Conservation (phyloP, 2,888 invertebrate species). For the Drosophila meridionalis region DNA sequence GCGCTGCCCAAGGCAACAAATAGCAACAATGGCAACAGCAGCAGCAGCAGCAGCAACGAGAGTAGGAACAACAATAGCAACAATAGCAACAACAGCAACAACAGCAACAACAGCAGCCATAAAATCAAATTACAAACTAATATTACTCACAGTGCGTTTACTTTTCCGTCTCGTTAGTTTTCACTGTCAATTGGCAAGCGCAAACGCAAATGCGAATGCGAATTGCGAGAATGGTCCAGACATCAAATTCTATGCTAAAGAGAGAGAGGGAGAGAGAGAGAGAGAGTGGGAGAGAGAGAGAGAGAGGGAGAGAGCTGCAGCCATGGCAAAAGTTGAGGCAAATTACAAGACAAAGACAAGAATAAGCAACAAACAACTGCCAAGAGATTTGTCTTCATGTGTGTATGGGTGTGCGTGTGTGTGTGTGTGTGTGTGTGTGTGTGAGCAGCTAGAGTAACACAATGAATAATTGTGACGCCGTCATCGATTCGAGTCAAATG, state of each 20-base stretch:
- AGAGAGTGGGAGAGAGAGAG: slow-evolving; percentile 10
- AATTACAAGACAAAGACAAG: slow-evolving; percentile 57
- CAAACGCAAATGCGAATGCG: slow-evolving; percentile 36
- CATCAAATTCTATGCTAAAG: slow-evolving; percentile 45
- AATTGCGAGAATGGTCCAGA: slow-evolving; percentile 47
- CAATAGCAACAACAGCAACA: slow-evolving; percentile 6
- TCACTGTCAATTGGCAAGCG: slow-evolving; percentile 82
- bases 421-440: slow-evolving; percentile 13
- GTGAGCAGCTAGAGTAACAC: slow-evolving; percentile 35
- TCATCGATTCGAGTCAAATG: slow-evolving; percentile 76
- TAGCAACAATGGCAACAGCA: slow-evolving; percentile 3
- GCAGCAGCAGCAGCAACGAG: slow-evolving; percentile 9
- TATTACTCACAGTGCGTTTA: slow-evolving; percentile 82
- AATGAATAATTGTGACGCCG: slow-evolving; percentile 67
- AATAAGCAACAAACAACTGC: slow-evolving; percentile 49
- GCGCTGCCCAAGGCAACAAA: slow-evolving; percentile 6
- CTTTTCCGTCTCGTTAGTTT: slow-evolving; percentile 83
- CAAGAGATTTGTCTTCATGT: slow-evolving; percentile 2
- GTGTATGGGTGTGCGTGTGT: slow-evolving; percentile 5
- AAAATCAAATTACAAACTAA: slow-evolving; percentile 81
- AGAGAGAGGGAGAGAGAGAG: not conserved
- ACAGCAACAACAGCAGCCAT: slow-evolving; percentile 35
- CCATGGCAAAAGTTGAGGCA: slow-evolving; percentile 57
- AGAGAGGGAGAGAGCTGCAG: slow-evolving; percentile 54
- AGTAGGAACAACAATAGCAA: slow-evolving; percentile 2